Base-by-base conservation (phyloP, 2,888 invertebrate genomes). In the Steinernema scapterisci region DNA sequence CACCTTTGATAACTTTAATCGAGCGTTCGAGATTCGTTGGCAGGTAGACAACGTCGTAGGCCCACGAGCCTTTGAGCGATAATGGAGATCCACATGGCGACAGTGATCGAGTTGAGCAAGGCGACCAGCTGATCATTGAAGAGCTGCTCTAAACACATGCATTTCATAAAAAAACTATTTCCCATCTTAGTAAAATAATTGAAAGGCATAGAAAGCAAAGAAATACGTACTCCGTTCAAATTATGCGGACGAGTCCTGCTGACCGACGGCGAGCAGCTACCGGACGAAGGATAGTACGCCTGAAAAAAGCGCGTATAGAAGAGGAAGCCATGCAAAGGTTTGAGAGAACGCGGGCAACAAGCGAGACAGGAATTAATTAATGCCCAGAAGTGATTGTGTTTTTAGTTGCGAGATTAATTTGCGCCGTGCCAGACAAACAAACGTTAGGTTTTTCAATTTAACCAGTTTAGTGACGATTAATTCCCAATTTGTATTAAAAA, bases 1-100 rank as follows among this genome's bases (percentile, higher is more conserved):
- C 88, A 75, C 90, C 91, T 85, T 91, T 91, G 75, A 89, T 89
- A 31, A 91, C 88, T 80, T 89, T 89, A 76, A 91, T 89, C 78
- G 89, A 89, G 77, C 89, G 86, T 85, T 91, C 91, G 27, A 91
- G 87, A 19, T 89, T 89, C 1, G 89, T 78, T 0, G 91, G 91
- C 45, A 91, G 88, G 56, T 89, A 88, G 72, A 86, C 83, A 43
- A 87, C 82, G 73, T 87, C 87, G 70, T 84, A 84, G 16, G 83
- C 83, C 88, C 88, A 87, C 13, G 83, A 80, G 46, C 86, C 83
- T 73, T 82, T 77, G 56, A 80, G 72, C 44, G 82, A 80, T 38
- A 80, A 73, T 16, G 86, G 86, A 19, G 84, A 83, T 25, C 80
- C 83, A 46, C 81, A 80, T n/a, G 86, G 86, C n/a, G 85, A 85